Conservation (phyloP, 2,888 invertebrate species). For the Uropetala carovei region DNA sequence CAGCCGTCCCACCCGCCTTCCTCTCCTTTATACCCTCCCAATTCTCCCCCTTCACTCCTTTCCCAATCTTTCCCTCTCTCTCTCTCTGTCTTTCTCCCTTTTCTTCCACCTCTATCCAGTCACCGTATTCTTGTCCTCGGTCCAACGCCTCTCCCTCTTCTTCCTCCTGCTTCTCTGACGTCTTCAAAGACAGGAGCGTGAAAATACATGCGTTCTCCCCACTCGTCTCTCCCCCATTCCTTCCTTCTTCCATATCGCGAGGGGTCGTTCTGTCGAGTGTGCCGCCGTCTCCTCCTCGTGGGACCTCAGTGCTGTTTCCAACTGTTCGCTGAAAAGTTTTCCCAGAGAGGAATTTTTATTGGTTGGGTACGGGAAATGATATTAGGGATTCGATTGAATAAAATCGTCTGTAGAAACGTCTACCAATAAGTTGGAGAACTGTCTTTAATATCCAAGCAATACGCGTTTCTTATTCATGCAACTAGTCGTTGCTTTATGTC, state of each 20-base stretch:
- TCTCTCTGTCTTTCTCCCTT: not conserved
- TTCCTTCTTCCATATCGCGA: not conserved
- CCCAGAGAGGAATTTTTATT: not conserved
- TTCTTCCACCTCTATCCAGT: not conserved
- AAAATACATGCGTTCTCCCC: not conserved
- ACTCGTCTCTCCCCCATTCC: not conserved
- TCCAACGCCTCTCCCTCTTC: not conserved
- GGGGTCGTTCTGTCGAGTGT: not conserved
- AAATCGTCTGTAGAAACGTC: not conserved
- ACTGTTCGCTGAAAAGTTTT: constrained; percentile 83
- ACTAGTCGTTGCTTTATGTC: too few species aligned
- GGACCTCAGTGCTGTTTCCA: constrained; percentile 86
- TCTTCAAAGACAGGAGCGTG: not conserved
- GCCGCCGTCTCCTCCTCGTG: not conserved
- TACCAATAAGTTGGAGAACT: not conserved
- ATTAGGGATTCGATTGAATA: not conserved
- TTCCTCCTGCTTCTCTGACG: not conserved
- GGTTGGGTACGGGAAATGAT: not conserved
- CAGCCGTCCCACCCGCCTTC: not conserved
- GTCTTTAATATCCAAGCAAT: not conserved
- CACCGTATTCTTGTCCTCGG: not conserved
- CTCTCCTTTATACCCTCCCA: not conserved
- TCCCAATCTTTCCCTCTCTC: not conserved
- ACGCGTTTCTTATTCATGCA: too few species aligned
- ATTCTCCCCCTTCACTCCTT: not conserved